phyloP scores from a whole-genome alignment of 2,888 invertebrate genomes.

The Iselma pallidipennis region DNA sequence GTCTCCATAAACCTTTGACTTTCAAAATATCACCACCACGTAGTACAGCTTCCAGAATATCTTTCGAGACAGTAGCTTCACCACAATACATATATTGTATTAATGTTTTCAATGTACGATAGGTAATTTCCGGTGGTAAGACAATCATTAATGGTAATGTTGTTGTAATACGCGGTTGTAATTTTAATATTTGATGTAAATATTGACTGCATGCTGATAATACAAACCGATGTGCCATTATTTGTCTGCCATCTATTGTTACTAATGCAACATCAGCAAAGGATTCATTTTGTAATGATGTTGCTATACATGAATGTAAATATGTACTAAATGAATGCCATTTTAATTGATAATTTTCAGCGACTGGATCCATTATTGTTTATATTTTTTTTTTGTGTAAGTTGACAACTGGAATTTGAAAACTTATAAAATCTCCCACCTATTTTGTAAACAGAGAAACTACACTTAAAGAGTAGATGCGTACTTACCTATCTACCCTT shows the following conservation, averaged over 20 bases:
- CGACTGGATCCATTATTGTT: slow-evolving; percentile 59
- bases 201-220: slow-evolving; percentile 79
- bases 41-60: slow-evolving; percentile 77
- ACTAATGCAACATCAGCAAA: slow-evolving; percentile 83
- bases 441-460: too few relatives aligned
- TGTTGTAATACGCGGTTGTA: slow-evolving; percentile 48
- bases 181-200: slow-evolving; percentile 61
- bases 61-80: slow-evolving; percentile 83
- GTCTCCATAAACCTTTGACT: slow-evolving; percentile 79
- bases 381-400: too few relatives aligned
- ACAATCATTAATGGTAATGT: slow-evolving; percentile 66
- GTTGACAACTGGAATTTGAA: too few relatives aligned
- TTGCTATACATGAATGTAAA: slow-evolving; percentile 80
- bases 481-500: not conserved
- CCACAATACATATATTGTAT: slow-evolving; percentile 85
- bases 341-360: slow-evolving; percentile 85
- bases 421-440: too few relatives aligned
- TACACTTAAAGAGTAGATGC: not conserved
- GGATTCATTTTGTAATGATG: slow-evolving; percentile 71
- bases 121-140: slow-evolving; percentile 79
- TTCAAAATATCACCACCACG: slow-evolving; percentile 82
- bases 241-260: slow-evolving; percentile 77
- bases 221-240: slow-evolving; percentile 84
- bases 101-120: slow-evolving; percentile 77
- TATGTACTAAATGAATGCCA: slow-evolving; percentile 87